Evolutionary conservation across 1,140 invertebrate genomes (phyloP), one percentile per base, ranked within the genome.

Genomic region (Drosophila repleta): DNA sequence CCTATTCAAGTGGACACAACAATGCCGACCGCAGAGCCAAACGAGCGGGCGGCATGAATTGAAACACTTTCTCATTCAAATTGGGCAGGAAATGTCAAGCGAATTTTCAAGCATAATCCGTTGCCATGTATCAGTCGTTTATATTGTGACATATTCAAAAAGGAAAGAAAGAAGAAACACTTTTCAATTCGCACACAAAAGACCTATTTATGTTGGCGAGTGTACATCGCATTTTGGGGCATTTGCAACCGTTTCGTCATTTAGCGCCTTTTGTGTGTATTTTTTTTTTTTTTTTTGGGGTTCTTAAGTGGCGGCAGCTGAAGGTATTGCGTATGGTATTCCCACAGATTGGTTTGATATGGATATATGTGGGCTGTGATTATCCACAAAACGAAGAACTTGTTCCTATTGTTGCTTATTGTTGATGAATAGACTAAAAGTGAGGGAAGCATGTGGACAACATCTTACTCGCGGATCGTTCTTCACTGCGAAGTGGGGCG

Each of bases 141-240:
- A 81, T 78, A 87, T 82, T 60, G 69, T 77, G 78, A 74, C 71
- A 77, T 49, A 84, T 76, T 87, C 82, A 83, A 70, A 62, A 63
- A 63, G 56, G n/a, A 29, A 13, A 10, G 13, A 53, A 37, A 7
- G 4, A 53, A 51, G 39, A 58, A 73, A 64, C 61, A 78, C 60
- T 82, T 87, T 73, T 88, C 85, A 88, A 87, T 87, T 73, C 67
- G 71, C 51, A 26, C 49, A 87, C 82, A 87, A 87, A 73, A 76
- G 78, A 64, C 48, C 77, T 71, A 82, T 87, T 87, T 81, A 81
- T 45, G 51, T 35, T 64, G 52, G 17, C 6, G 11, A 45, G 18
- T 55, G 24, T 64, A 55, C 15, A 21, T 4, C 13, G 32, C 52
- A 63, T 78, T 69, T 87, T 82, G 73, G 74, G 18, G n/a, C n/a